Evolutionary conservation across 1,140 invertebrate genomes (phyloP).

Genomic region (Pseudomyrmex cubaensis): DNA sequence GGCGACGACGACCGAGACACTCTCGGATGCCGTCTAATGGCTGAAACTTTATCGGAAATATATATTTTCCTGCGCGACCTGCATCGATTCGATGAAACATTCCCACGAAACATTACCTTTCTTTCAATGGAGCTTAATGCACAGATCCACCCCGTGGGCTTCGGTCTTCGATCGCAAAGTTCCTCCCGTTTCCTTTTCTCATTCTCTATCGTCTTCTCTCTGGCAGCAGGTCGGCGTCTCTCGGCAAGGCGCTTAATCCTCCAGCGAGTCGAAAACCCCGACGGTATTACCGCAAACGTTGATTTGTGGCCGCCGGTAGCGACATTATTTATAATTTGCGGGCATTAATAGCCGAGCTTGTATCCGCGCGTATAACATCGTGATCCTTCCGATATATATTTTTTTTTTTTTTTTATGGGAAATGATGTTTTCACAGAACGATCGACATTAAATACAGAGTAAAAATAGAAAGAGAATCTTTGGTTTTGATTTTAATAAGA

Average conservation of each 20-base stretch:
- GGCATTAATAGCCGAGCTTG: constrained; percentile 72
- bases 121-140: constrained; percentile 62
- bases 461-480: neutral
- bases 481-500: neutral
- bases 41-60: constrained; percentile 55
- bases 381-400: too few relatives aligned
- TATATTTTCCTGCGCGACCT: constrained; percentile 30
- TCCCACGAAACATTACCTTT: constrained; percentile 56
- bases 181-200: neutral
- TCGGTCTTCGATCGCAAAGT: constrained; percentile 66
- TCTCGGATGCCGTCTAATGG: constrained; percentile 44
- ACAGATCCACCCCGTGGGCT: constrained; percentile 63
- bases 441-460: neutral
- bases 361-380: constrained; percentile 22
- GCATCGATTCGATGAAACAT: constrained; percentile 58
- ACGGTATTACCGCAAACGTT: constrained; percentile 77
- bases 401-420: neutral
- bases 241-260: constrained; percentile 75
- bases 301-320: constrained; percentile 73
- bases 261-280: constrained; percentile 66
- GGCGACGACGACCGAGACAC: neutral
- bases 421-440: neutral
- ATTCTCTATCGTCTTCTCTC: constrained; percentile 60
- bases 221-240: constrained; percentile 62
- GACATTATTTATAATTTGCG: constrained; percentile 79